A percentile compares a stretch with the other conserved stretches of the same genome.
Evolutionary conservation across 64 coral and sea anemone genomes (phyloP).

Genomic region (Catalaphyllia jardinei): DNA sequence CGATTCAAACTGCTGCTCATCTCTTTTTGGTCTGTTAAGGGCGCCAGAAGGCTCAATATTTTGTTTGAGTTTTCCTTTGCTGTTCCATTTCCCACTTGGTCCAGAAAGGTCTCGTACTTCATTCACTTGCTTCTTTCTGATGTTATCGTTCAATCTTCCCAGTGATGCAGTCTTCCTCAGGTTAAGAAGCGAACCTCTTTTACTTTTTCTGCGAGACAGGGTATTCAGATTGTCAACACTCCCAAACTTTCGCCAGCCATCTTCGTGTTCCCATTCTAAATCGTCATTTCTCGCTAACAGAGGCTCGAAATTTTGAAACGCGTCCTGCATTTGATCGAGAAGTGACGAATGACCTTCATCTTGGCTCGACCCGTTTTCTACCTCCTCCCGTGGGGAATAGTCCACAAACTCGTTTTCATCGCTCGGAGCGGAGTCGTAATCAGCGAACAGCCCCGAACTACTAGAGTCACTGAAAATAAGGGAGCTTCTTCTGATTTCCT

Average conservation of each 20-base stretch:
- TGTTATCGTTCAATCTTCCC: background rate
- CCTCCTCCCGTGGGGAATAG: background rate
- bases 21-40: background rate
- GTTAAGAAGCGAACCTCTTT: background rate
- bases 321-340: background rate
- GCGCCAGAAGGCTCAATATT: background rate
- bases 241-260: conserved; percentile 34
- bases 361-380: background rate
- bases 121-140: background rate
- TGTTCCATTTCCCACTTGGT: background rate
- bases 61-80: background rate
- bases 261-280: conserved; percentile 44
- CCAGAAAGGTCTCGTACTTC: background rate
- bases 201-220: background rate
- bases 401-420: background rate
- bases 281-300: background rate
- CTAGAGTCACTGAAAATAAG: conserved; percentile 55
- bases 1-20: background rate
- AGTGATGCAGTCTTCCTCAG: background rate
- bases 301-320: background rate
- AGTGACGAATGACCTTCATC: background rate
- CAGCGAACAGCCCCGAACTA: conserved; percentile 42
- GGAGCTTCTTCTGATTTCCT: conserved; percentile 51
- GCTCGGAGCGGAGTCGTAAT: conserved; percentile 44
- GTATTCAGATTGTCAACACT: conserved; percentile 27